phyloP scores from a whole-genome alignment of 2,113 vertebrate species.

The Corythaixoides concolor region DNA sequence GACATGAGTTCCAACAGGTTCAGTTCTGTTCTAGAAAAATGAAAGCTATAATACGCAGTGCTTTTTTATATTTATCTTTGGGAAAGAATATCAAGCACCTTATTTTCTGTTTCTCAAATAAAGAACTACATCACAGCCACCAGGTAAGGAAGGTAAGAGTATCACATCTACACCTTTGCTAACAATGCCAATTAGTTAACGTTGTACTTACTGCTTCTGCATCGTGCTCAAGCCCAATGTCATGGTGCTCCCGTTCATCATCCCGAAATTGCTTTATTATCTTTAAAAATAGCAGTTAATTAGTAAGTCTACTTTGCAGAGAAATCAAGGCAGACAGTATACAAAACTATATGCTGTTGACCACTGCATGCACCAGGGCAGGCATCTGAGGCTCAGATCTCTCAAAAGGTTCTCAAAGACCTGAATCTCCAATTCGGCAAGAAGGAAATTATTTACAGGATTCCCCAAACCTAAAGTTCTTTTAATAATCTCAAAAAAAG shows the following conservation, averaged over 20 bases:
- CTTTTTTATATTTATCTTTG: neutral
- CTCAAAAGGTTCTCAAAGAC: neutral
- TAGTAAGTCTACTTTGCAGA: neutral
- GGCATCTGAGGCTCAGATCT: neutral
- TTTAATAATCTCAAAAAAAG: neutral
- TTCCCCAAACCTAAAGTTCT: neutral
- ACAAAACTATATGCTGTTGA: neutral
- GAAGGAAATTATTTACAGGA: neutral
- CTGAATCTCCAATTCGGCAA: neutral
- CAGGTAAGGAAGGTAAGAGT: neutral
- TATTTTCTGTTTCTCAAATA: neutral
- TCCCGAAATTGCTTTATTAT: slow-evolving; percentile 92
- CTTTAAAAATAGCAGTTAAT: slow-evolving; percentile 58
- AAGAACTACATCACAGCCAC: neutral
- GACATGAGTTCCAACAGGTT: neutral
- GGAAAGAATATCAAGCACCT: neutral
- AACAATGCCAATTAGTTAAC: neutral
- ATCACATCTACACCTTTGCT: neutral
- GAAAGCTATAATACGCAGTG: neutral
- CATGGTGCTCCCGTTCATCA: slow-evolving; percentile 93
- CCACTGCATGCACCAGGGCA: neutral
- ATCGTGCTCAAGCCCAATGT: slow-evolving; percentile 86
- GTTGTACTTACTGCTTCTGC: slow-evolving; percentile 83
- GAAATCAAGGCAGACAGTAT: neutral
- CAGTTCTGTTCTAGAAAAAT: neutral